These are phyloP conservation scores for Sceloporus tristichus DNA, from an alignment of 2,113 vertebrate species.

Conservation along the genomic window DNA sequence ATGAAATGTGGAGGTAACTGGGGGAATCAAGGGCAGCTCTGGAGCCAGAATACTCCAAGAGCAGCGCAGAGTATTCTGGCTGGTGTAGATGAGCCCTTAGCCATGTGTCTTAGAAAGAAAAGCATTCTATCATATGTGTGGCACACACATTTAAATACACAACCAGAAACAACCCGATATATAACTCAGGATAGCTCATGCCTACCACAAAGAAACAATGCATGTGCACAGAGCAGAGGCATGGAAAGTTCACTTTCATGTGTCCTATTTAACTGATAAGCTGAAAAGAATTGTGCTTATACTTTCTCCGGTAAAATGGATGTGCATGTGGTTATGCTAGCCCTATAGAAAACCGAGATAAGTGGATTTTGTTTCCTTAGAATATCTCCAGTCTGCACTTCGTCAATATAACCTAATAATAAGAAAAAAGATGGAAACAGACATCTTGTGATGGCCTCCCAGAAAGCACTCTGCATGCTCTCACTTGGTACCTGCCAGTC, in stretches of 20 bases:
- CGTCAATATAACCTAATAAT: conserved; percentile 28
- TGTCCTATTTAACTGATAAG: not conserved
- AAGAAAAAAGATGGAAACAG: conserved; percentile 16
- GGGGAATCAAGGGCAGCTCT: too few species aligned
- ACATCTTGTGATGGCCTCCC: not conserved
- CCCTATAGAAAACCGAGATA: conserved; percentile 6
- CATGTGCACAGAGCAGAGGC: not conserved
- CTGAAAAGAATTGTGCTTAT: not conserved
- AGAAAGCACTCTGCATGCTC: conserved; percentile 33
- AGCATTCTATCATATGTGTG: too few species aligned
- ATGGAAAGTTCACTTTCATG: not conserved
- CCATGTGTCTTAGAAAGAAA: too few species aligned
- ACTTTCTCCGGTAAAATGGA: not conserved
- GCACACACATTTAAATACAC: too few species aligned
- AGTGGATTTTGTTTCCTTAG: conserved; percentile 35
- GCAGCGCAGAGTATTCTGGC: too few species aligned
- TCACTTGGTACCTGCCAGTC: conserved; percentile 56
- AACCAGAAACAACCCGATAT: not conserved
- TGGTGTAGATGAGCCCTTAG: too few species aligned
- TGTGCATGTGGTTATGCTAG: not conserved
- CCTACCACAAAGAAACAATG: not conserved
- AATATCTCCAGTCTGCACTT: not conserved
- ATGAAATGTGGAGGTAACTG: too few species aligned
- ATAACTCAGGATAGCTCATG: not conserved
- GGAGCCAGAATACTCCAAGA: too few species aligned